Evolutionary conservation across 2,888 invertebrate species (phyloP).

Genomic region (Bruchidius siliquastri): DNA sequence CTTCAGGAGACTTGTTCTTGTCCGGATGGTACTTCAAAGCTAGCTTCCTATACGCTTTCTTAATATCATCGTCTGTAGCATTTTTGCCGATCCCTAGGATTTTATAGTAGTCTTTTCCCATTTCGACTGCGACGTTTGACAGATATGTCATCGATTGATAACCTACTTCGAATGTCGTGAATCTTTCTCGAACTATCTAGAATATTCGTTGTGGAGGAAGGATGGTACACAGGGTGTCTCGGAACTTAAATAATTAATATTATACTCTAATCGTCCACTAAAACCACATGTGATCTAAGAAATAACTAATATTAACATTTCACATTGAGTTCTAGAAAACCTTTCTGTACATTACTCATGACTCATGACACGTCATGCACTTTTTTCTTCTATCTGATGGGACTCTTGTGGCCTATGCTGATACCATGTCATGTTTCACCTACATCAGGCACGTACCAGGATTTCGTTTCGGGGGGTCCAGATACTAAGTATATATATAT

Average conservation of each 20-base stretch:
- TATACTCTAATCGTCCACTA: too few species aligned
- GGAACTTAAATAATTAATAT: background rate
- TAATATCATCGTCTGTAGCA: conserved; percentile 91
- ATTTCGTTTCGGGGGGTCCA: too few species aligned
- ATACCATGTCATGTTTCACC: too few species aligned
- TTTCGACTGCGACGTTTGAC: conserved; percentile 37
- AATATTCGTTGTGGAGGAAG: background rate
- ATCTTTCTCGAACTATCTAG: background rate
- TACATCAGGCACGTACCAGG: too few species aligned
- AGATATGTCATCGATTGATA: background rate
- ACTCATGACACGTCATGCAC: too few species aligned
- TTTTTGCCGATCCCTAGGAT: conserved; percentile 78
- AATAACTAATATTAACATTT: too few species aligned
- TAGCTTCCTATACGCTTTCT: conserved; percentile 90
- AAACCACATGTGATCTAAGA: too few species aligned
- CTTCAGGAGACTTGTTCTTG: conserved; percentile 89
- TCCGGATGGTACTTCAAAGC: conserved; percentile 97
- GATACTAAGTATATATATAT: too few species aligned
- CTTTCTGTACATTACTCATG: too few species aligned
- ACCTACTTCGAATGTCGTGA: background rate
- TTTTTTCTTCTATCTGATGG: too few species aligned
- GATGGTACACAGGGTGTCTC: background rate
- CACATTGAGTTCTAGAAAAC: too few species aligned
- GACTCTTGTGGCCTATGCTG: too few species aligned
- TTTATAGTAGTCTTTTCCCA: conserved; percentile 97